Conservation (phyloP, 2,888 invertebrate genomes). For the Incurvaria masculella region DNA sequence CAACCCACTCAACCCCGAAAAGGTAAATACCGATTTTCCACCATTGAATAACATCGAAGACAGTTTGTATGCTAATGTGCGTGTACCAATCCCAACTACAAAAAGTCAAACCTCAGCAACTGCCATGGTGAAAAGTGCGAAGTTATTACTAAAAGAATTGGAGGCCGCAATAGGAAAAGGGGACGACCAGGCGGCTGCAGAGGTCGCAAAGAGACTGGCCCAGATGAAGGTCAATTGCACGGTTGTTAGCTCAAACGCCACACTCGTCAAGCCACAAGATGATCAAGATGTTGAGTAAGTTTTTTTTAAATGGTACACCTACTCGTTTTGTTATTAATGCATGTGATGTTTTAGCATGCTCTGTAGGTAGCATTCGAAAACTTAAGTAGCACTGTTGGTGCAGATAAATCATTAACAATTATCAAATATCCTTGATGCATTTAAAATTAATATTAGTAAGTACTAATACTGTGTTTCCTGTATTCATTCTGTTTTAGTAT, state of each 20-base stretch:
- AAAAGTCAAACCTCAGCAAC: not conserved
- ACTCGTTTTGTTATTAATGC: too few relatives aligned
- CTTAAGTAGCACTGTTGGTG: too few relatives aligned
- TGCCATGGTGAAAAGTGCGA: conserved; percentile 6
- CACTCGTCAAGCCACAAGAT: not conserved
- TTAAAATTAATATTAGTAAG: too few relatives aligned
- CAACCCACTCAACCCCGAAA: too few relatives aligned
- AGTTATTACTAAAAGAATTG: conserved; percentile 63
- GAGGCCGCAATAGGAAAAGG: conserved; percentile 77
- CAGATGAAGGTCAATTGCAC: conserved; percentile 73
- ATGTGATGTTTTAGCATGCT: too few relatives aligned
- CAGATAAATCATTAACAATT: too few relatives aligned
- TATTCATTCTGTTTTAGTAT: too few relatives aligned
- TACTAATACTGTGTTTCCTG: too few relatives aligned
- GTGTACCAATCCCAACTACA: not conserved
- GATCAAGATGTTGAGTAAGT: not conserved
- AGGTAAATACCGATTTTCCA: too few relatives aligned
- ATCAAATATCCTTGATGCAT: too few relatives aligned
- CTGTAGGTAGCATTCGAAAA: too few relatives aligned
- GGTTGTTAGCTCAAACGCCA: conserved; percentile 27
- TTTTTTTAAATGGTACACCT: not conserved
- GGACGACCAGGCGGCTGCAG: conserved; percentile 71
- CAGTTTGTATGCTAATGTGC: conserved; percentile 10
- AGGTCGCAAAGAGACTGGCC: conserved; percentile 73
- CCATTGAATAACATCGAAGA: not conserved